Evolutionary conservation across 1,140 invertebrate genomes (phyloP).

Genomic region (Caenorhabditis tropicalis): DNA sequence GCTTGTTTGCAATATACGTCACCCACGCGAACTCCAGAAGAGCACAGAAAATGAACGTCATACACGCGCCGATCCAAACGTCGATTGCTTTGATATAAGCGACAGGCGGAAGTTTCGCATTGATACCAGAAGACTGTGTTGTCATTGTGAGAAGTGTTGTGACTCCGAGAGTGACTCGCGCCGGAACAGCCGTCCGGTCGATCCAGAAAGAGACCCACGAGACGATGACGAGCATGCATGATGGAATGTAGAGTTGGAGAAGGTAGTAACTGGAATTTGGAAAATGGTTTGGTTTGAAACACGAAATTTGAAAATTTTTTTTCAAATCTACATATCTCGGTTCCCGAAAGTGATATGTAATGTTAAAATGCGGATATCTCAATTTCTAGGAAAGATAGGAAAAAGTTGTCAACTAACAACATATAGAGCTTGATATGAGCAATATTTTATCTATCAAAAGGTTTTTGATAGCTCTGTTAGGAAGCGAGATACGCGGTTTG

Average conservation of each 20-base stretch:
- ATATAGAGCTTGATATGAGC: too few relatives aligned
- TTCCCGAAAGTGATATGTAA: too few relatives aligned
- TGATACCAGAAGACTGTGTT: constrained; percentile 88
- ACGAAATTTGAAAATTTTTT: too few relatives aligned
- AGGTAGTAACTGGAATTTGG: constrained; percentile 81
- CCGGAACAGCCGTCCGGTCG: constrained; percentile 74
- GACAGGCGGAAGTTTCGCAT: constrained; percentile 92
- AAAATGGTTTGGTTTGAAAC: too few relatives aligned
- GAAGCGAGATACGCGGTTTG: too few relatives aligned
- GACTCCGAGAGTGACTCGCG: constrained; percentile 70
- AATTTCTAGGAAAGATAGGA: too few relatives aligned
- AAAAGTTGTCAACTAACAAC: too few relatives aligned
- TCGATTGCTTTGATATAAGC: constrained; percentile 85
- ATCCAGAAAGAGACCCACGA: constrained; percentile 77
- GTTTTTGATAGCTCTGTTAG: too few relatives aligned
- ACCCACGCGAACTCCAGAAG: constrained; percentile 93
- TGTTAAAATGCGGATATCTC: too few relatives aligned
- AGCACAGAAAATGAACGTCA: constrained; percentile 94
- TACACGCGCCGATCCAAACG: constrained; percentile 79
- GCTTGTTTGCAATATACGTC: constrained; percentile 84
- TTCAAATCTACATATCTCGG: too few relatives aligned
- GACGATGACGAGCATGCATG: constrained; percentile 76
- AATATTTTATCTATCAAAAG: too few relatives aligned
- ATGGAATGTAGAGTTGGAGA: constrained; percentile 78
- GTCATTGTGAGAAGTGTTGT: constrained; percentile 93